Evolutionary conservation across 2,113 vertebrate species (phyloP).

Genomic region (Heliornis fulica): DNA sequence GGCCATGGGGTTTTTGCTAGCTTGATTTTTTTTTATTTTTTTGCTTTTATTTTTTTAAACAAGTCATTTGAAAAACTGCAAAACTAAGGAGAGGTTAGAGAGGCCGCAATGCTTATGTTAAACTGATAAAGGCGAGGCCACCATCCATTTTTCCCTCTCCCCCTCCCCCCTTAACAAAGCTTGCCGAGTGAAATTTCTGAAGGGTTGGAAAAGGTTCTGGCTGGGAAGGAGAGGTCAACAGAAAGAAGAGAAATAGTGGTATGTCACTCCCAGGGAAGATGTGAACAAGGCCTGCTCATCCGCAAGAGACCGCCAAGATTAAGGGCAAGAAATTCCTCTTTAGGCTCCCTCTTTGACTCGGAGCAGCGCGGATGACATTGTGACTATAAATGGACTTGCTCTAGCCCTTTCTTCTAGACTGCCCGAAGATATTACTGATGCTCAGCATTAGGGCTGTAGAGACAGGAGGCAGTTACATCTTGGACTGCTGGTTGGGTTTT

Average conservation of each 20-base stretch:
- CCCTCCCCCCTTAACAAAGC: background rate
- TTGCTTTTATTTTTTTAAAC: background rate
- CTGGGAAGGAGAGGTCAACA: background rate
- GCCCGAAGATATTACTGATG: background rate
- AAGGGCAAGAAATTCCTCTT: constrained; percentile 8
- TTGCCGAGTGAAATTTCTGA: background rate
- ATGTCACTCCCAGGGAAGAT: background rate
- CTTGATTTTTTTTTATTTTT: background rate
- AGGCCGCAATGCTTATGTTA: background rate
- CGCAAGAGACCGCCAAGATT: background rate
- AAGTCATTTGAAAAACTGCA: background rate
- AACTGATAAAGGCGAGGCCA: background rate
- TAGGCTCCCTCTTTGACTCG: background rate
- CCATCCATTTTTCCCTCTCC: background rate
- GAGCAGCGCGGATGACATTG: background rate
- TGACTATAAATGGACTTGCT: constrained; percentile 67
- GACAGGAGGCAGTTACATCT: background rate
- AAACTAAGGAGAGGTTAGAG: background rate
- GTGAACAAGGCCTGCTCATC: background rate
- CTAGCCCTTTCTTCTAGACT: background rate
- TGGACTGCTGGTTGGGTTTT: background rate
- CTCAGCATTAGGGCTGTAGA: background rate
- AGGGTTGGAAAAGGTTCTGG: constrained; percentile 2
- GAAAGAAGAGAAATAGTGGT: background rate
- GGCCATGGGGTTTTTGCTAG: background rate